Evolutionary conservation across 2,888 invertebrate genomes (phyloP).

Genomic region (Empis livida): DNA sequence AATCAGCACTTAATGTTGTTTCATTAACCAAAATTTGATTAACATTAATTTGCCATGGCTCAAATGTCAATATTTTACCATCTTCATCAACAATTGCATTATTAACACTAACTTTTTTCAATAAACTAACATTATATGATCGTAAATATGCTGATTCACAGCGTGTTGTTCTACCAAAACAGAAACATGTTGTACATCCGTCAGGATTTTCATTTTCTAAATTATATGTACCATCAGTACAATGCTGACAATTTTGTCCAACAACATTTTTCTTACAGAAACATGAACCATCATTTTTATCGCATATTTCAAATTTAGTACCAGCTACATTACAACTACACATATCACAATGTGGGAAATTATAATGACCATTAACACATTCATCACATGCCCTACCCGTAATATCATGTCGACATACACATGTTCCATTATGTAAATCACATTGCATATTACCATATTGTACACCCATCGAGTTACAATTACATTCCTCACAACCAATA

Average conservation of each 20-base stretch:
- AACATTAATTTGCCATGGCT: slow-evolving; percentile 22
- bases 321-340: slow-evolving; percentile 77
- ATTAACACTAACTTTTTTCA: slow-evolving; percentile 25
- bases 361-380: slow-evolving; percentile 70
- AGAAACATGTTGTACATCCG: slow-evolving; percentile 95
- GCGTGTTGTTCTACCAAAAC: slow-evolving; percentile 82
- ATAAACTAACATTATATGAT: slow-evolving; percentile 31
- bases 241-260: slow-evolving; percentile 70
- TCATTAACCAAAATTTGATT: slow-evolving; percentile 30
- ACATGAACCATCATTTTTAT: slow-evolving; percentile 53
- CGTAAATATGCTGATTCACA: slow-evolving; percentile 65
- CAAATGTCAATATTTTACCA: slow-evolving; percentile 21
- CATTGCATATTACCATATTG: slow-evolving; percentile 66
- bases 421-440: slow-evolving; percentile 74
- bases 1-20: slow-evolving; percentile 30
- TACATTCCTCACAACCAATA: slow-evolving; percentile 91
- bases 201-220: slow-evolving; percentile 68
- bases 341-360: slow-evolving; percentile 76
- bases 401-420: slow-evolving; percentile 73
- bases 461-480: slow-evolving; percentile 78
- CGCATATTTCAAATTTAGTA: slow-evolving; percentile 76
- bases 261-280: slow-evolving; percentile 65
- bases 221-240: slow-evolving; percentile 82
- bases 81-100: slow-evolving; percentile 20
- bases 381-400: slow-evolving; percentile 80